phyloP scores from a whole-genome alignment of 1,140 invertebrate genomes.

The Gonioctena quinquepunctata region DNA sequence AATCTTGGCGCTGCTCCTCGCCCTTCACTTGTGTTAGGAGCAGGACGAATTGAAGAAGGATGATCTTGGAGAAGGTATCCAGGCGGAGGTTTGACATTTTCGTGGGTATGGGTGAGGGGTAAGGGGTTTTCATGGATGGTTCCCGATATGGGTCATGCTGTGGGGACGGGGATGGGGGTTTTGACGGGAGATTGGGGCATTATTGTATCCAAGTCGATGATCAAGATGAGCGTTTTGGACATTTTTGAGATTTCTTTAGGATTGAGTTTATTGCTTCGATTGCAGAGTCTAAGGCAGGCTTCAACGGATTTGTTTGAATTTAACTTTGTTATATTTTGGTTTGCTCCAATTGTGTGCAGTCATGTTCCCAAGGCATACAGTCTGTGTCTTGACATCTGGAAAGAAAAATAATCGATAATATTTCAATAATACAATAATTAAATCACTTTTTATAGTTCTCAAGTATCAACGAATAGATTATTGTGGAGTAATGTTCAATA shows the following conservation, averaged over 20 bases:
- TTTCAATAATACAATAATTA: too few species aligned
- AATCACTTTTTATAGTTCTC: too few species aligned
- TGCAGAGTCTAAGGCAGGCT: constrained; percentile 21
- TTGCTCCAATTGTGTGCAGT: constrained; percentile 27
- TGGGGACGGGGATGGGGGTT: background rate
- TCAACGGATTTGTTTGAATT: constrained; percentile 29
- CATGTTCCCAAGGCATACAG: constrained; percentile 27
- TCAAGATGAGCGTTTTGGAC: constrained; percentile 51
- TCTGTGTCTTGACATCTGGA: constrained; percentile 27
- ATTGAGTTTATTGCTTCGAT: constrained; percentile 31
- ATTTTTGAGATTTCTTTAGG: constrained; percentile 33
- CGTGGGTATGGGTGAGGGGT: constrained; percentile 24
- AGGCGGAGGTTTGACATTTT: constrained; percentile 31
- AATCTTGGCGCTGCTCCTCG: constrained; percentile 5
- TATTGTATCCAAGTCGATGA: constrained; percentile 55
- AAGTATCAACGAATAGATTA: too few species aligned
- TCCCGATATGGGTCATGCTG: constrained; percentile 5
- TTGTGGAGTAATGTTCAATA: too few species aligned
- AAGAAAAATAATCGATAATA: constrained; percentile 27
- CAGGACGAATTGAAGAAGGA: constrained; percentile 32
- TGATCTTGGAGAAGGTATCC: constrained; percentile 28
- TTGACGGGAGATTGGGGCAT: constrained; percentile 28
- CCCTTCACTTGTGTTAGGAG: constrained; percentile 26
- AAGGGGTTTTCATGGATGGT: constrained; percentile 20
- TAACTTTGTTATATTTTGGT: constrained; percentile 37